A percentile compares a stretch with the other conserved stretches of the same genome.
Evolutionary conservation across 92 coral and sea anemone genomes (phyloP).

Genomic region (Blastomussa wellsi): DNA sequence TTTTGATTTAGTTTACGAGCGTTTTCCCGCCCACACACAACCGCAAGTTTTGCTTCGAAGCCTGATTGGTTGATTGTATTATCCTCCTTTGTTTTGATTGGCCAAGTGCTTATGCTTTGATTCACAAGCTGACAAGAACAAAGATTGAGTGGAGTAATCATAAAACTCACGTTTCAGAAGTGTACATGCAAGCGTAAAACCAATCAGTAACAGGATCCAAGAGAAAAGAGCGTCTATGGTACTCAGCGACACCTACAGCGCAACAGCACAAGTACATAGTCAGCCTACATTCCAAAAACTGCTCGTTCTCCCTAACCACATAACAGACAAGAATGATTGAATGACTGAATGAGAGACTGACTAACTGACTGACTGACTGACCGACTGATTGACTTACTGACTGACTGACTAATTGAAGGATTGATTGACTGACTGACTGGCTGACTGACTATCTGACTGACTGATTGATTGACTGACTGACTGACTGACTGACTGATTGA

Average conservation of each 20-base stretch:
- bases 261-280: background rate
- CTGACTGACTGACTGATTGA: too few relatives aligned
- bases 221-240: slow-evolving; percentile 75
- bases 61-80: background rate
- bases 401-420: too few relatives aligned
- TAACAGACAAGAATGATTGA: too few relatives aligned
- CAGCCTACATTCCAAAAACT: background rate
- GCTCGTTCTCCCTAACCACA: too few relatives aligned
- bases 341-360: background rate
- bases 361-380: too few relatives aligned
- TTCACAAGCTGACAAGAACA: background rate
- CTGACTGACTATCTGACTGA: too few relatives aligned
- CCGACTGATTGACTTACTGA: too few relatives aligned
- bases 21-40: background rate
- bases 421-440: too few relatives aligned
- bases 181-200: slow-evolving; percentile 81
- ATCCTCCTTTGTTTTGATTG: background rate
- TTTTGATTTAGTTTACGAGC: too few relatives aligned
- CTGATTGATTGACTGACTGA: too few relatives aligned
- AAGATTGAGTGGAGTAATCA: background rate
- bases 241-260: slow-evolving; percentile 52
- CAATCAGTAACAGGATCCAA: slow-evolving; percentile 76
- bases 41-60: background rate
- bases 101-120: background rate
- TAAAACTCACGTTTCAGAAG: slow-evolving; percentile 54